Evolutionary conservation across 2,888 invertebrate species (phyloP), one percentile per base, ranked within the genome.

Genomic region (Subacronicta megacephala): DNA sequence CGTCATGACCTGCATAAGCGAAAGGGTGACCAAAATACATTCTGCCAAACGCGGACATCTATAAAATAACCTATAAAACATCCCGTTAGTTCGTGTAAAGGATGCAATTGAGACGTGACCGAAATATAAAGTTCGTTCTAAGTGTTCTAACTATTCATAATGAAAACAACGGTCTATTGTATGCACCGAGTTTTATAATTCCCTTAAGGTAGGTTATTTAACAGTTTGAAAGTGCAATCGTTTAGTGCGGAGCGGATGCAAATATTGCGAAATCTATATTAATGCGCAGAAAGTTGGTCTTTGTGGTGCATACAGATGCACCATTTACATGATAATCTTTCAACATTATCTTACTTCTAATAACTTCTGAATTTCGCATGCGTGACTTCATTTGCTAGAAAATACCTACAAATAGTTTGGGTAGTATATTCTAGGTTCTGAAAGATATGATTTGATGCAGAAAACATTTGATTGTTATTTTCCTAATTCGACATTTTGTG

Each of bases 21-120:
- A 87, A 88, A 85, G 78, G 81, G 77, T 78, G 70, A 68, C 82
- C 81, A 81, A 85, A 85, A 82, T 81, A 82, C 79, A 80, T 68
- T 35, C 76, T 62, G 76, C 80, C 75, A 75, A 82, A 84, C 73
- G 69, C 65, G 67, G 60, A 62, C 72, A 64, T 50, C 59, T 44
- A 73, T 76, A 64, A 81, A 81, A 70, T 75, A 70, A 75, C 77
- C 80, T 72, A 85, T 85, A 80, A 83, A 73, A 81, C 62, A 67
- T 78, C 72, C 90, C 90, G 89, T 89, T 90, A 89, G 50, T 85
- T 84, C 82, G 71, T 77, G 85, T 83, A 82, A 85, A 89, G 88
- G 88, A 88, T 85, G 84, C 84, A 81, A 81, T 85, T 64, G 36
- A 69, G 77, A 86, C 89, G 89, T 90, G 89, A 88, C 72, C 69